Conservation (phyloP, 2,888 invertebrate genomes). For the Agriopis leucophaearia region DNA sequence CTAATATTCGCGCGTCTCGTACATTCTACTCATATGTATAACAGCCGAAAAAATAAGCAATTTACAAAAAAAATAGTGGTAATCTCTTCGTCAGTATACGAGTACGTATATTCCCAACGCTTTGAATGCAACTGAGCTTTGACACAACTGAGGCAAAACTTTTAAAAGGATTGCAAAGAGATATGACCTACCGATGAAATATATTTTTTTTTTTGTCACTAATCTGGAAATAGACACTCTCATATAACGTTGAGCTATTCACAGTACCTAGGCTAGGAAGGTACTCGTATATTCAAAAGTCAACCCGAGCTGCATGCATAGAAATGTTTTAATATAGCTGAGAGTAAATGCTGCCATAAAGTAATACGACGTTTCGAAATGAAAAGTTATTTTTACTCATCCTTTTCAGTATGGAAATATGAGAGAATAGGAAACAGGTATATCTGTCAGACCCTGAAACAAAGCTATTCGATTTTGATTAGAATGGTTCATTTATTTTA, state of each 20-base stretch:
- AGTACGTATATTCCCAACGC: slow-evolving; percentile 6
- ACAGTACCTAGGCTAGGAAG: neutral
- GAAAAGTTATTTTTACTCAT: neutral
- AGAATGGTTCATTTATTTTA: no score
- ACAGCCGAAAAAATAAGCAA: slow-evolving; percentile 7
- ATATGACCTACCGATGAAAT: slow-evolving; percentile 6
- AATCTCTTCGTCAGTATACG: slow-evolving; percentile 9
- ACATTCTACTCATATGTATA: slow-evolving; percentile 6
- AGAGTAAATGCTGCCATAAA: neutral
- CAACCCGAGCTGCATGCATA: neutral
- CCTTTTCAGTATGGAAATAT: no score
- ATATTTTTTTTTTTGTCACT: neutral
- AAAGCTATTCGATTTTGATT: no score
- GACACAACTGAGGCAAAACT: slow-evolving; percentile 3
- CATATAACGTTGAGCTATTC: neutral
- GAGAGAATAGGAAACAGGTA: no score
- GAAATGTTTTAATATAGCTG: slow-evolving; percentile 3
- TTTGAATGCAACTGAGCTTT: slow-evolving; percentile 10
- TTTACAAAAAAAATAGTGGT: neutral
- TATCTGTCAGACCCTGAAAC: no score
- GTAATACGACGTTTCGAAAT: neutral
- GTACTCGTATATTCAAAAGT: slow-evolving; percentile 1
- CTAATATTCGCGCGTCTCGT: slow-evolving; percentile 12
- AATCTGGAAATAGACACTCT: neutral
- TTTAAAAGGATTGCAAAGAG: slow-evolving; percentile 1